Evolutionary conservation across 2,888 invertebrate genomes (phyloP).

Genomic region (Pyrrhosoma nymphula): DNA sequence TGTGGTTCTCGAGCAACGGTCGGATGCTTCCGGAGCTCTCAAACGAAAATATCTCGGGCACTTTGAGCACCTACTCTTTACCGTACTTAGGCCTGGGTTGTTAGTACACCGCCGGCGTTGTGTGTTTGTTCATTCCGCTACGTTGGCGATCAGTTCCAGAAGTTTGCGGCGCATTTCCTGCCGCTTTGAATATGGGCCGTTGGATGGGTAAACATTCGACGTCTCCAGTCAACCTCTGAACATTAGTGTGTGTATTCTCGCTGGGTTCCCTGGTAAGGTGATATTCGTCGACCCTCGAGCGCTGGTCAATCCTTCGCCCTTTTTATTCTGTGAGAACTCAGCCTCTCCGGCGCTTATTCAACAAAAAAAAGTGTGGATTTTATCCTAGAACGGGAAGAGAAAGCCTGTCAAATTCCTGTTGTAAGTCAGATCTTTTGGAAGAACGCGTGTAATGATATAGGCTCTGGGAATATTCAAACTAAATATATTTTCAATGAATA

Average conservation of each 20-base stretch:
- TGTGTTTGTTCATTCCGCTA: slow-evolving; percentile 22
- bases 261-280: not conserved
- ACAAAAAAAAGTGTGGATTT: too few relatives aligned
- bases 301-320: not conserved
- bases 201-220: not conserved
- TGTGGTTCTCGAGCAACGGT: not conserved
- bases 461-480: too few relatives aligned
- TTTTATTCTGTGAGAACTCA: too few relatives aligned
- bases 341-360: too few relatives aligned
- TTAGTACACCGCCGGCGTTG: not conserved
- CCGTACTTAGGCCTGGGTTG: not conserved
- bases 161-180: not conserved
- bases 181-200: not conserved
- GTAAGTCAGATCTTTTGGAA: too few relatives aligned
- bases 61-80: not conserved
- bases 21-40: not conserved
- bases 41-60: not conserved
- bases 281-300: not conserved
- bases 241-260: not conserved
- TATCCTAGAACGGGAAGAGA: too few relatives aligned
- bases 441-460: too few relatives aligned
- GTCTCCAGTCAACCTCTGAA: not conserved
- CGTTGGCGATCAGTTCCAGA: slow-evolving; percentile 2
- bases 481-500: too few relatives aligned
- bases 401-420: too few relatives aligned